Conservation (phyloP, 2,113 vertebrate species). For the Istiophorus platypterus region DNA sequence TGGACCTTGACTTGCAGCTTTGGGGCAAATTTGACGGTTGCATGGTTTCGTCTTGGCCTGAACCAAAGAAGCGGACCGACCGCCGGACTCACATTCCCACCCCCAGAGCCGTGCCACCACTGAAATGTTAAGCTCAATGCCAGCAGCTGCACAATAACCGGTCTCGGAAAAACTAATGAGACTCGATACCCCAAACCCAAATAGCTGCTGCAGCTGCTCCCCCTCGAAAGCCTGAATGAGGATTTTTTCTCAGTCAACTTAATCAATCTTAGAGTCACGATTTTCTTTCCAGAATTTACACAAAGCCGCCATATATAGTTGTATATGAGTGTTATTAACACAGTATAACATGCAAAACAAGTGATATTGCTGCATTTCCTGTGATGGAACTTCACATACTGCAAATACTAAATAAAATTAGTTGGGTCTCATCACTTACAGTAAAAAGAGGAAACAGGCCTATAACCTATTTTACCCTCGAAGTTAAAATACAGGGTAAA, state of each 20-base stretch:
- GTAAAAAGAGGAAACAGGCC: not conserved
- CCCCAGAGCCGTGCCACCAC: no score
- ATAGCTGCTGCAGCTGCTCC: not conserved
- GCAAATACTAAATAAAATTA: not conserved
- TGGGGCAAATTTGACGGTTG: not conserved
- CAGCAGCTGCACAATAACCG: no score
- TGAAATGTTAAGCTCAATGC: no score
- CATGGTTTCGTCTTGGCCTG: no score
- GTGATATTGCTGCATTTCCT: conserved; percentile 10
- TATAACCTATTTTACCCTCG: no score
- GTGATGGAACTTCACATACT: not conserved
- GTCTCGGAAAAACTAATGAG: no score
- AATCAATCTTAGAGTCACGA: no score
- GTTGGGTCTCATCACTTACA: not conserved
- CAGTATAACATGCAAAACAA: not conserved
- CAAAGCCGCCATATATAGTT: no score
- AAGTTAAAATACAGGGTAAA: not conserved
- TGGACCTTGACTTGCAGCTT: no score
- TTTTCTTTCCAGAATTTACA: not conserved
- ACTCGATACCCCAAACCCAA: no score
- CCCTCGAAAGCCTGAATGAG: not conserved
- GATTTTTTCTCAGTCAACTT: conserved; percentile 5
- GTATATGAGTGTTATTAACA: not conserved
- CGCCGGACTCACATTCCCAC: no score
- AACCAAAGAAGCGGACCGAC: no score